Evolutionary conservation across 2,888 invertebrate genomes (phyloP).

Genomic region (Marasmarcha lunaedactyla): DNA sequence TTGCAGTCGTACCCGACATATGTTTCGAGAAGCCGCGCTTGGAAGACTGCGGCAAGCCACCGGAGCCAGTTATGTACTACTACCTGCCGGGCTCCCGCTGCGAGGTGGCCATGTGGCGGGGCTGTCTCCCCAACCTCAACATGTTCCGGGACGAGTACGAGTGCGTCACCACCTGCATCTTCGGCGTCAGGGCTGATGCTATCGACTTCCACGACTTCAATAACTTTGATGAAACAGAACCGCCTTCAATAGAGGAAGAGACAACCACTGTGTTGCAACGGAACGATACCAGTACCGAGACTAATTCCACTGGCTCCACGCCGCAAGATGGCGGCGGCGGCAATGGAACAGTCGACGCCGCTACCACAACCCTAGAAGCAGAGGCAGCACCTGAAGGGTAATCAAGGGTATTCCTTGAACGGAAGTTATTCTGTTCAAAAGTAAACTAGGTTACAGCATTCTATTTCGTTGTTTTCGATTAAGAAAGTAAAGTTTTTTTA

Average conservation of each 20-base stretch:
- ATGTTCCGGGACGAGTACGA: slow-evolving; percentile 54
- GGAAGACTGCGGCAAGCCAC: slow-evolving; percentile 43
- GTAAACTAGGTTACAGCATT: no score
- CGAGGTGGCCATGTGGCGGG: slow-evolving; percentile 51
- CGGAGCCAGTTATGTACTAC: slow-evolving; percentile 44
- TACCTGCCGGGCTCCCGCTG: slow-evolving; percentile 53
- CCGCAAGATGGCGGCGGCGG: no score
- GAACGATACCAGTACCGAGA: no score
- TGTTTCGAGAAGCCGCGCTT: slow-evolving; percentile 41
- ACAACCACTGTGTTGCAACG: not conserved
- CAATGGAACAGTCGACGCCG: no score
- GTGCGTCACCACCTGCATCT: slow-evolving; percentile 48
- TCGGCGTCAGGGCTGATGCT: slow-evolving; percentile 23
- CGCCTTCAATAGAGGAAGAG: not conserved
- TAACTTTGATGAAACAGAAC: not conserved
- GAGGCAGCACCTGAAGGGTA: no score
- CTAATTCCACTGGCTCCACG: no score
- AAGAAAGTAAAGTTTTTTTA: no score
- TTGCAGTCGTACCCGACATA: slow-evolving; percentile 35
- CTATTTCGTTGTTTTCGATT: no score
- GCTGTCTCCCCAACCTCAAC: slow-evolving; percentile 47
- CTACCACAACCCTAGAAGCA: no score
- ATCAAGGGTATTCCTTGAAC: no score
- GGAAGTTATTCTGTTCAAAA: no score
- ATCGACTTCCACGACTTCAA: slow-evolving; percentile 24